Conservation (phyloP, 2,113 vertebrate genomes). For the Alligator mississippiensis region DNA sequence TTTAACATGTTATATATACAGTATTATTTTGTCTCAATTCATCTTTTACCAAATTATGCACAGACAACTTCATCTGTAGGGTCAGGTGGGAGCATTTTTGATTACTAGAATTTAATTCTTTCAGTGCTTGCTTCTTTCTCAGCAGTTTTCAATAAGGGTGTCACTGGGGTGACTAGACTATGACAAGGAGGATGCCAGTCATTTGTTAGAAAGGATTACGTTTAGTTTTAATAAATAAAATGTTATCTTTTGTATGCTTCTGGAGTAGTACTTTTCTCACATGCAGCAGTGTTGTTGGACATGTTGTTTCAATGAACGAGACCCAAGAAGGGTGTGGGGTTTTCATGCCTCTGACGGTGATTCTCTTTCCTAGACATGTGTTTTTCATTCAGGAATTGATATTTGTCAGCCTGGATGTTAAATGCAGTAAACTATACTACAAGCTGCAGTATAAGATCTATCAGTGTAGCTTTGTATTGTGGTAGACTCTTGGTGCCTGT, state of each 20-base stretch:
- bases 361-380: conserved; percentile 34
- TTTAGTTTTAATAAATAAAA: conserved; percentile 13
- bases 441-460: background rate
- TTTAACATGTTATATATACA: conserved; percentile 59
- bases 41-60: conserved; percentile 49
- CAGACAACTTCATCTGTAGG: conserved; percentile 61
- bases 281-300: conserved; percentile 51
- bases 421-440: conserved; percentile 10
- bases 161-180: background rate
- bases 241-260: conserved; percentile 26
- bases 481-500: background rate
- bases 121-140: conserved; percentile 26
- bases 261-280: conserved; percentile 9
- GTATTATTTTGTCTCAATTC: conserved; percentile 59
- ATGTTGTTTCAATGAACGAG: conserved; percentile 41
- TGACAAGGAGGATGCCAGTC: background rate
- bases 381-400: conserved; percentile 60
- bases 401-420: conserved; percentile 43
- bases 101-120: conserved; percentile 60
- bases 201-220: background rate
- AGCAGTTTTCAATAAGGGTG: background rate
- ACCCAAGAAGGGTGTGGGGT: conserved; percentile 48
- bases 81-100: conserved; percentile 45
- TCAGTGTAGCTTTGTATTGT: background rate
- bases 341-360: conserved; percentile 52